These are phyloP conservation scores for Shinisaurus crocodilurus DNA, from an alignment of 2,113 vertebrate genomes.

Conservation along the genomic window DNA sequence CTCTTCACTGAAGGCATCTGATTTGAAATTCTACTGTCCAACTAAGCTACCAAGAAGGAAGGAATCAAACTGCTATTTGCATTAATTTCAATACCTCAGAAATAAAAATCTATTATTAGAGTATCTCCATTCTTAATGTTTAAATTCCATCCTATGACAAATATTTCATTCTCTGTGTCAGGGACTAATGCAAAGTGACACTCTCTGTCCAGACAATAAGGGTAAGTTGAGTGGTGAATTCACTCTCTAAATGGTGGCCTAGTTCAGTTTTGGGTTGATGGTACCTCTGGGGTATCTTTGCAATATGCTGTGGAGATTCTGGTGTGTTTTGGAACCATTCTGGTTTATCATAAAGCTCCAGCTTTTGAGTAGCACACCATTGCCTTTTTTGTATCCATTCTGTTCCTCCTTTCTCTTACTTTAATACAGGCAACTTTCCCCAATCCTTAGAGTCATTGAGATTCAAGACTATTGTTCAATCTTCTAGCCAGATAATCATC, in stretches of 20 bases:
- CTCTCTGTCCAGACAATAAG: background rate
- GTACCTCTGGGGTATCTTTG: background rate
- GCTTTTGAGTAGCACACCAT: background rate
- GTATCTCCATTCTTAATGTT: background rate
- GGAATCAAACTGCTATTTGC: background rate
- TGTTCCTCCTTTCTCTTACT: background rate
- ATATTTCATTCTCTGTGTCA: background rate
- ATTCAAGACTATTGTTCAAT: constrained; percentile 17
- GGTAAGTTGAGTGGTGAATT: background rate
- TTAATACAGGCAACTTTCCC: background rate
- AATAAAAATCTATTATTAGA: background rate
- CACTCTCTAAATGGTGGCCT: background rate
- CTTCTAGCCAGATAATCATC: background rate
- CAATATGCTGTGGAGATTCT: background rate
- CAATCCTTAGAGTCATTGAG: background rate
- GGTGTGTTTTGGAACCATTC: background rate
- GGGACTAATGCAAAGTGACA: background rate
- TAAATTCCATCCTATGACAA: background rate
- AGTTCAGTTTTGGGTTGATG: background rate
- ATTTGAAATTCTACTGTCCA: background rate
- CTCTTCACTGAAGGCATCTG: background rate
- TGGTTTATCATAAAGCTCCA: background rate
- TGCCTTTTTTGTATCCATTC: background rate
- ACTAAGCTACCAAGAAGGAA: background rate
- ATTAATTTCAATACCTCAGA: background rate